phyloP scores from a whole-genome alignment of 2,797 vertebrate genomes.

The Synanceia verrucosa region DNA sequence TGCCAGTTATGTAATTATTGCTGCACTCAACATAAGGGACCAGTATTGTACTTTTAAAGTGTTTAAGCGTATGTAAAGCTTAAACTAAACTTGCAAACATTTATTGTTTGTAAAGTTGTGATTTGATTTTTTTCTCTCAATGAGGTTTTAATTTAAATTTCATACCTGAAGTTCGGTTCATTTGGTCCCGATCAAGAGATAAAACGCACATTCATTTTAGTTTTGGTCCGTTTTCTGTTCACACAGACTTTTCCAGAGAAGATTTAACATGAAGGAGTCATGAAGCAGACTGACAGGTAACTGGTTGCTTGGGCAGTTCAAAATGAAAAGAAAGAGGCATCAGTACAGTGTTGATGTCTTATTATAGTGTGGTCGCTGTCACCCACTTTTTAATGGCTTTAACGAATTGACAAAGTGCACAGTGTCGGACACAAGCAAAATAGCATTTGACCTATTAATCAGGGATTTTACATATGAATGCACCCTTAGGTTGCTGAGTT shows the following conservation, averaged over 20 bases:
- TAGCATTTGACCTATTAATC: not conserved
- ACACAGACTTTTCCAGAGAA: not conserved
- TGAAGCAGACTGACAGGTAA: not conserved
- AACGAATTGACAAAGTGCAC: too few species aligned
- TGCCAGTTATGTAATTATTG: not conserved
- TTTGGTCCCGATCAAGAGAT: not conserved
- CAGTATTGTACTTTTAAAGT: not conserved
- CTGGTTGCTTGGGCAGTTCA: not conserved
- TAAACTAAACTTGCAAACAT: not conserved
- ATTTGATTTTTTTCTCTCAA: not conserved
- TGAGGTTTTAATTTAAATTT: not conserved
- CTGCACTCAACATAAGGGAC: not conserved
- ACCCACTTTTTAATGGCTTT: too few species aligned
- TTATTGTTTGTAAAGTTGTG: not conserved
- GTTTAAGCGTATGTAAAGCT: not conserved
- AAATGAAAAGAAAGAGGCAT: too few species aligned
- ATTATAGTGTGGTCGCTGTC: too few species aligned
- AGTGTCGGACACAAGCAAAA: too few species aligned
- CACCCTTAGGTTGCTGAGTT: not conserved
- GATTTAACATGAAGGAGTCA: not conserved
- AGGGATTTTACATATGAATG: not conserved
- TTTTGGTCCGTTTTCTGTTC: not conserved
- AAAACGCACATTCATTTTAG: not conserved
- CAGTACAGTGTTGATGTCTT: too few species aligned
- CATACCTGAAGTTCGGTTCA: not conserved